Percentiles rank a stretch among this genome's conserved stretches.
These are phyloP conservation scores for Mixornis gularis DNA, from an alignment of 2,113 vertebrate species.

Conservation along the genomic window DNA sequence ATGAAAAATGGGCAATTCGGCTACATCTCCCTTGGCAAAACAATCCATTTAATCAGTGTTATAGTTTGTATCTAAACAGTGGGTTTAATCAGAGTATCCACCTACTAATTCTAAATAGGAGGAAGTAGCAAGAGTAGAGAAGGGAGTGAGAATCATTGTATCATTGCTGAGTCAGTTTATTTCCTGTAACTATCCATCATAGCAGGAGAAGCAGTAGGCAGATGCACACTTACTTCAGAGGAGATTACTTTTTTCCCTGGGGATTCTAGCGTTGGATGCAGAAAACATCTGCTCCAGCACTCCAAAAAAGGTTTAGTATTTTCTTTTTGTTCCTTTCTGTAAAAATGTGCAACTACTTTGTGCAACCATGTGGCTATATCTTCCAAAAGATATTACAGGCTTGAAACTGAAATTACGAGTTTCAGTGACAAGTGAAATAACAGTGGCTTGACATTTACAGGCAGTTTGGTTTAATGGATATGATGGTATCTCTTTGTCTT, in stretches of 20 bases:
- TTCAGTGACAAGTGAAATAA: not conserved
- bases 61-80: constrained; percentile 88
- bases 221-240: constrained; percentile 71
- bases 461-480: not conserved
- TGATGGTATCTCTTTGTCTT: not conserved
- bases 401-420: not conserved
- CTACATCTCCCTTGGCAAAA: constrained; percentile 75
- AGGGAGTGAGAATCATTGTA: constrained; percentile 58
- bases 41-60: constrained; percentile 82
- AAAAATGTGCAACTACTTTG: not conserved
- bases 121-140: not conserved
- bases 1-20: constrained; percentile 77
- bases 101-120: constrained; percentile 80
- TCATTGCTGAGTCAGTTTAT: constrained; percentile 82
- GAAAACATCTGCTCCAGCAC: constrained; percentile 77
- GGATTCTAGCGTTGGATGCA: constrained; percentile 47
- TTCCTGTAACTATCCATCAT: constrained; percentile 82
- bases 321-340: not conserved
- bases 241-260: constrained; percentile 57
- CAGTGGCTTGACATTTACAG: not conserved
- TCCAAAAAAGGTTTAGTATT: constrained; percentile 64
- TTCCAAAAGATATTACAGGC: not conserved
- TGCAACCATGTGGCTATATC: not conserved
- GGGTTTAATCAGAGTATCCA: constrained; percentile 83
- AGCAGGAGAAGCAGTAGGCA: constrained; percentile 72